A percentile compares a stretch with the other conserved stretches of the same genome.
phyloP scores from a whole-genome alignment of 2,888 invertebrate species.

The Synanthedon myopaeformis region DNA sequence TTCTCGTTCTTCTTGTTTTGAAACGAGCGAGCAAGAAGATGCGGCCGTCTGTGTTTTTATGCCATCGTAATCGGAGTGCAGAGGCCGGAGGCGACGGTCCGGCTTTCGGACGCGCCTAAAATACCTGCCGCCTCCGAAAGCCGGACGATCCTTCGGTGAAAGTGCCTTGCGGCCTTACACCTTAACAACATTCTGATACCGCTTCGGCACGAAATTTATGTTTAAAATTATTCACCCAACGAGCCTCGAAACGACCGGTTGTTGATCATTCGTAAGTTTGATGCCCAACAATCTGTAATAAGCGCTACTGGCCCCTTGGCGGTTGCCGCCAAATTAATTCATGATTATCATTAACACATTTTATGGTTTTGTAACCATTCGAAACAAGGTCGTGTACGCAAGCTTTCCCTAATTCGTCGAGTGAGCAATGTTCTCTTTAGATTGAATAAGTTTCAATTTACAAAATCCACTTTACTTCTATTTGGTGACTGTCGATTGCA shows the following conservation, averaged over 20 bases:
- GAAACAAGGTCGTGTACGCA: constrained; percentile 1
- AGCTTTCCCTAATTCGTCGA: background rate
- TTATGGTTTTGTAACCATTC: background rate
- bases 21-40: constrained; percentile 33
- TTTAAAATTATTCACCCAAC: background rate
- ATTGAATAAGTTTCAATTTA: constrained; percentile 2
- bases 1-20: constrained; percentile 29
- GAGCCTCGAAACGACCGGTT: background rate
- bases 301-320: background rate
- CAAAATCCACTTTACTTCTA: background rate
- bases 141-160: constrained; percentile 55
- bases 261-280: background rate
- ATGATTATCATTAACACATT: background rate
- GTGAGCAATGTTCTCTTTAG: background rate
- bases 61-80: background rate
- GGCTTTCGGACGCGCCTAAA: constrained; percentile 28
- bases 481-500: background rate
- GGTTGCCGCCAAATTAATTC: background rate
- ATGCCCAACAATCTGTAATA: background rate
- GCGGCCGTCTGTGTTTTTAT: constrained; percentile 3
- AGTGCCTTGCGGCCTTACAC: constrained; percentile 45
- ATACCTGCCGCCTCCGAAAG: constrained; percentile 39
- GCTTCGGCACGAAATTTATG: constrained; percentile 9
- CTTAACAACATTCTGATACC: constrained; percentile 17
- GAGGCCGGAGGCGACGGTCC: constrained; percentile 4